Evolutionary conservation across 2,797 vertebrate species (phyloP), one percentile per base, ranked within the genome.

Genomic region (Oreortyx pictus): DNA sequence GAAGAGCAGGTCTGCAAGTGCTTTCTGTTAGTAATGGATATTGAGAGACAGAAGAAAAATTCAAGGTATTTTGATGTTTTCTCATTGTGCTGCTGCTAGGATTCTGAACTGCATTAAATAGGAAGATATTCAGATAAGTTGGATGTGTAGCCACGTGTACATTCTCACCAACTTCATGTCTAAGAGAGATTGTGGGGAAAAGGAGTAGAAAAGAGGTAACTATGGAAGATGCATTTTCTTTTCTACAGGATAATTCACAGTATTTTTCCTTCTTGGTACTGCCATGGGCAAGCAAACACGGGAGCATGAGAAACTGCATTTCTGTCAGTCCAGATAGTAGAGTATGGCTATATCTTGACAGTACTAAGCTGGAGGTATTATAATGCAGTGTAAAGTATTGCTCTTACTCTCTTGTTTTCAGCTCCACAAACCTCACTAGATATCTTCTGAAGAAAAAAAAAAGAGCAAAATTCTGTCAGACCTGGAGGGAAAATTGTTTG

Each of bases 341-440:
- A 62, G 22, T 81, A 23, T 47, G 22, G 46, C 22, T 47, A 47
- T 12, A 33, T 11, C 31, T 73, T 62, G 39, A 39, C 12, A 73
- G 33, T 33, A 86, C 12, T 7, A 43, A 70, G 24, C 11, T 79
- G 60, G 18, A 84, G 50, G 60, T 50, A 73, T 64, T 86, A 41
- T 17, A 90, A 66, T 29, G 18, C 7, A 72, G 43, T 79, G 81
- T 43, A 57, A 83, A 81, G n/a, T 62, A 70, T 54, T 89, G 15
- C 6, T 86, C 29, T 75, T 78, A 76, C 39, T 8, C 35, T 60
- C 41, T 56, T 67, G 25, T 60, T 18, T 62, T 83, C 1, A 7
- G 23, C n/a, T 78, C 81, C 75, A 50, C 31, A 86, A 87, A 54
- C 33, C 31, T 91, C 29, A 54, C 49, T 37, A 83, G 62, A 81